Evolutionary conservation across 2,797 vertebrate species (phyloP).

Genomic region (Malacoraja senta): DNA sequence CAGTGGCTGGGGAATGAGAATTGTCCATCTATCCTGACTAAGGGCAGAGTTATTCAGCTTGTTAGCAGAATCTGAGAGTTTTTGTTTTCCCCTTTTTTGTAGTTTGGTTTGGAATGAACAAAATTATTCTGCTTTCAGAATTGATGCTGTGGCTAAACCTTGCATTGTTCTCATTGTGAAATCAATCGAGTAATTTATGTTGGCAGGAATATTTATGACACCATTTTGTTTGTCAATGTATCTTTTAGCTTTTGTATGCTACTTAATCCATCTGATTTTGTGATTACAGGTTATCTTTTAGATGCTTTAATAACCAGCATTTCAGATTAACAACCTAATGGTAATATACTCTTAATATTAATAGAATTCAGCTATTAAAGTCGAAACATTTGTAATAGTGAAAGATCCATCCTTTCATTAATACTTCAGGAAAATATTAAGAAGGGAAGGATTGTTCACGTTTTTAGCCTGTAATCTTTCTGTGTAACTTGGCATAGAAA

Average conservation of each 20-base stretch:
- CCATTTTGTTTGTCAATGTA: neutral
- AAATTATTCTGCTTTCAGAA: conserved; percentile 19
- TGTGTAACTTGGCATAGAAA: neutral
- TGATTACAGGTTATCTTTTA: neutral
- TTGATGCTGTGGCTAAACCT: neutral
- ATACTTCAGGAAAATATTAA: neutral
- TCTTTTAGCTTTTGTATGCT: neutral
- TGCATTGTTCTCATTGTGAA: neutral
- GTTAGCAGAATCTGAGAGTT: neutral
- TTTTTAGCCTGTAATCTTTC: neutral
- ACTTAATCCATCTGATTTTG: no score
- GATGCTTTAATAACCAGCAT: neutral
- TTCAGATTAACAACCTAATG: neutral
- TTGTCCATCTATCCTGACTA: neutral
- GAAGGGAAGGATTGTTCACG: neutral
- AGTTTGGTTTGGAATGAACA: neutral
- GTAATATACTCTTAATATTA: neutral
- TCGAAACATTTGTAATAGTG: neutral
- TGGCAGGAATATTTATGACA: neutral
- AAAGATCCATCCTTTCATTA: neutral
- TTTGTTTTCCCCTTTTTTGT: neutral
- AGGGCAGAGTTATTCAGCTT: neutral
- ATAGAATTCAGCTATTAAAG: neutral
- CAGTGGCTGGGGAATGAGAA: neutral
- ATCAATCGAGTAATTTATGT: neutral